Percentiles rank a stretch among this genome's conserved stretches.
Conservation (phyloP, 1,140 invertebrate genomes). For the Aphaenogaster rudis region DNA sequence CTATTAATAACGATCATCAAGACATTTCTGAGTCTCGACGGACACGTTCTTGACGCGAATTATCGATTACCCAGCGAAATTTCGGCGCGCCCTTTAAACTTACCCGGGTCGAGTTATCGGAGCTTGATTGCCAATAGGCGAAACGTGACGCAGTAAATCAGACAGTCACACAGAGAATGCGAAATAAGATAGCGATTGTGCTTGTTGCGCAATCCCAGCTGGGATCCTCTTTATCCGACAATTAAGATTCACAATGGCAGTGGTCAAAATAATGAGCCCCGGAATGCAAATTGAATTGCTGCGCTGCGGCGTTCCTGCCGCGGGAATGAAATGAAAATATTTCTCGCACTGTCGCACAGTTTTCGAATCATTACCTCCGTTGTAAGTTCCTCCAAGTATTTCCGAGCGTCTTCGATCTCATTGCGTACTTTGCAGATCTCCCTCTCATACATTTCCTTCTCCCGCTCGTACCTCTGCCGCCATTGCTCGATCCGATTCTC, state of each 20-base stretch:
- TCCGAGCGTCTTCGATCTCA: conserved; percentile 79
- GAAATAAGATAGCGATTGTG: conserved; percentile 33
- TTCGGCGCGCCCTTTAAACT: conserved; percentile 65
- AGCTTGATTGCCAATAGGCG: conserved; percentile 63
- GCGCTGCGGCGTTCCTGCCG: background rate
- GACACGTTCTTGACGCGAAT: conserved; percentile 63
- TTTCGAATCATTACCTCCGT: conserved; percentile 77
- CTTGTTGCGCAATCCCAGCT: background rate
- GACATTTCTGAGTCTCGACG: conserved; percentile 39
- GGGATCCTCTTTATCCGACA: conserved; percentile 32
- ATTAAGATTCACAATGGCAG: conserved; percentile 26
- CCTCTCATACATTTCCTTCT: conserved; percentile 79
- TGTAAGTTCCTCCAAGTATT: conserved; percentile 78
- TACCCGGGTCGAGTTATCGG: conserved; percentile 8
- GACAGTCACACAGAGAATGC: conserved; percentile 47
- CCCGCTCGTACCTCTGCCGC: conserved; percentile 76
- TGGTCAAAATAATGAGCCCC: conserved; percentile 9
- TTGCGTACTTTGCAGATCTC: conserved; percentile 78
- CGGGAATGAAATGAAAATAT: conserved; percentile 55
- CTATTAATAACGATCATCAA: conserved; percentile 42
- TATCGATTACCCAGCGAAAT: conserved; percentile 74
- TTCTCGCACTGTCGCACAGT: background rate
- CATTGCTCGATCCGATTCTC: conserved; percentile 78
- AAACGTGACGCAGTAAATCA: conserved; percentile 44
- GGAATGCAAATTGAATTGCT: conserved; percentile 33